Percentiles rank a stretch among this genome's conserved stretches.
phyloP scores from a whole-genome alignment of 2,113 vertebrate species.

The Recurvirostra avosetta region DNA sequence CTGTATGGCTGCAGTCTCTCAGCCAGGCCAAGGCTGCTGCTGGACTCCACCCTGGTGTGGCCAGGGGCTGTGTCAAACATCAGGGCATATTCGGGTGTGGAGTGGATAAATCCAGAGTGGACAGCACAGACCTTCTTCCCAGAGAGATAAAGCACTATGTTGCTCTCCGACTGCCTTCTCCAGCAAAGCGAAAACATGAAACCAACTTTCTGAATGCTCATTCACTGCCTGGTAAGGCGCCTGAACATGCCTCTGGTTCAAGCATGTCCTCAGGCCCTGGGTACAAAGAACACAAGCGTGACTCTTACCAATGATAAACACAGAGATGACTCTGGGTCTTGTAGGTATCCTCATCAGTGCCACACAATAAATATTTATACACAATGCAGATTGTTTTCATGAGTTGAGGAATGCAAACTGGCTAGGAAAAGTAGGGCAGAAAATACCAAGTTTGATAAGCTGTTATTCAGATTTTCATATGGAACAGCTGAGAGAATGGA shows the following conservation, averaged over 20 bases:
- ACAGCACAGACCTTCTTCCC: background rate
- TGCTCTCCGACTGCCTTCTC: background rate
- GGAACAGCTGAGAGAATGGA: background rate
- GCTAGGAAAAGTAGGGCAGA: background rate
- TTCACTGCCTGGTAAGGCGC: background rate
- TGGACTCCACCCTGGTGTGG: background rate
- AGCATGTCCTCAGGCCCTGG: background rate
- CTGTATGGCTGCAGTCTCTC: background rate
- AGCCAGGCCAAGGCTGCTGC: background rate
- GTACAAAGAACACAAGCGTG: accelerated
- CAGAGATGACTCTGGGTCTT: background rate
- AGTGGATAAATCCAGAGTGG: background rate
- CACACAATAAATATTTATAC: background rate
- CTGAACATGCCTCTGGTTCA: background rate
- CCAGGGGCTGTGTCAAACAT: background rate
- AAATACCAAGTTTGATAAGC: background rate
- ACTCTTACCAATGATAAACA: background rate
- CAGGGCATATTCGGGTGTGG: accelerated
- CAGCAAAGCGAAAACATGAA: background rate
- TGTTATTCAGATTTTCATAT: background rate
- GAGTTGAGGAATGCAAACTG: background rate
- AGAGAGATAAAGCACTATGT: accelerated
- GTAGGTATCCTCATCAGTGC: background rate
- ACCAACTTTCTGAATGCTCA: background rate
- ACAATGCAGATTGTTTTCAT: background rate